Base-by-base conservation (phyloP, 2,888 invertebrate genomes). In the Psylliodes chrysocephalus region DNA sequence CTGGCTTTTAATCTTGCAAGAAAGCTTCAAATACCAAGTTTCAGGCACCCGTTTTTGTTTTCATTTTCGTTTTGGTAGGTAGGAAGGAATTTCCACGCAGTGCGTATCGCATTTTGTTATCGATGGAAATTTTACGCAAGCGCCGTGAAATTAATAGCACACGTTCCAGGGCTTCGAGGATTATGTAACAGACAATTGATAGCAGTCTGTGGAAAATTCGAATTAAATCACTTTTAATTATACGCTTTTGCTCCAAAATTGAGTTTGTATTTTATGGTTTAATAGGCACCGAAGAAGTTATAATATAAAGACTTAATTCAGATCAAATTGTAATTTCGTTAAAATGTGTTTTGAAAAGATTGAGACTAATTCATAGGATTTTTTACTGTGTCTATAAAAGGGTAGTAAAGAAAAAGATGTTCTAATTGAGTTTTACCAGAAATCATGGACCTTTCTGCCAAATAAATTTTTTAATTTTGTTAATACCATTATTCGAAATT, bases 21-120 rank as follows among this genome's bases (percentile, higher is more conserved):
- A 35, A 35, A 14, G 42, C 5, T 5, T 42, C 10, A 8, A 18
- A 10, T 19, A 18, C 42, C 42, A 25, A 49, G 17, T 49, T 3
- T 14, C 28, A 3, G 3, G 1, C 14, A 15, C 14, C 8, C n/a
- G 25, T 19, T 49, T 17, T 42, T 19, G 49, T 40, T 17, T 8
- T 35, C 35, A 19, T 47, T 57, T 57, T 38, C 57, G 47, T 59
- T 51, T 22, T 49, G 49, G 22, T 38, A 59, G 59, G 51, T 30
- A 49, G 49, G 17, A 38, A 51, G 49, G 38, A 40, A 59, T 59
- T 65, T 70, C 67, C 76, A 77, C 76, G 76, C 77, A 77, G 68
- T 77, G 77, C 77, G 76, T 77, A 74, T 75, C 76, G 74, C 74
- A 75, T 70, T 72, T 73, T 68, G 68, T 40, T 77, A 76, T 77